Evolutionary conservation across 2,797 vertebrate genomes (phyloP), one percentile per base, ranked within the genome.

Genomic region (Tachyglossus aculeatus): DNA sequence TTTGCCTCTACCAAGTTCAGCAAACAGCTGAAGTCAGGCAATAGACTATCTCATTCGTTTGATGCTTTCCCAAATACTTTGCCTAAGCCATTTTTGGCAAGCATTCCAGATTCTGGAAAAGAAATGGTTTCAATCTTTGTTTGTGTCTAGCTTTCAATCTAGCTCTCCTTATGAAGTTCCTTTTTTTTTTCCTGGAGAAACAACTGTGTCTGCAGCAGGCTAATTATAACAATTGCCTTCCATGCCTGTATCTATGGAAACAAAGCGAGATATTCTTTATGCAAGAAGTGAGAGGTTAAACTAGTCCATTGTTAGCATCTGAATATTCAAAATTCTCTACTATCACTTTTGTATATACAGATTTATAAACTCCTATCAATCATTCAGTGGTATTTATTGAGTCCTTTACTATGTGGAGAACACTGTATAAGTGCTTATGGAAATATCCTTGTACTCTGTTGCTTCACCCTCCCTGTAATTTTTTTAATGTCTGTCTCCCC

Each of bases 141-240:
- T 0, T 48, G 31, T 25, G n/a, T 39, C 53, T 36, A 68, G 51
- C 21, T 34, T 44, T 64, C 40, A 54, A 25, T 34, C 32, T 10
- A 56, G 52, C 39, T 48, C 29, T 43, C 43, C 40, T 39, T 32
- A 52, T 0, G 1, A 53, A 16, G 50, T 48, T 61, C 66, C 59
- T 59, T 40, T 64, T 69, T 69, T 54, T 65, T 70, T 76, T 38
- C 47, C 31, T 69, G 60, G 57, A 63, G 68, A 70, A 61, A 44
- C 14, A 56, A 40, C 39, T 64, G 44, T 22, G 54, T 53, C 48
- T 57, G 40, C 77, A 61, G 50, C 10, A 64, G 18, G 14, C 40
- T 61, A 80, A 64, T 77, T 60, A 64, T 44, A 67, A 41, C 19
- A n/a, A n/a, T n/a, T 44, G 58, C 66, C 67, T 71, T 80, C 54